phyloP scores from a whole-genome alignment of 2,888 invertebrate species.

The Coremacera marginata region DNA sequence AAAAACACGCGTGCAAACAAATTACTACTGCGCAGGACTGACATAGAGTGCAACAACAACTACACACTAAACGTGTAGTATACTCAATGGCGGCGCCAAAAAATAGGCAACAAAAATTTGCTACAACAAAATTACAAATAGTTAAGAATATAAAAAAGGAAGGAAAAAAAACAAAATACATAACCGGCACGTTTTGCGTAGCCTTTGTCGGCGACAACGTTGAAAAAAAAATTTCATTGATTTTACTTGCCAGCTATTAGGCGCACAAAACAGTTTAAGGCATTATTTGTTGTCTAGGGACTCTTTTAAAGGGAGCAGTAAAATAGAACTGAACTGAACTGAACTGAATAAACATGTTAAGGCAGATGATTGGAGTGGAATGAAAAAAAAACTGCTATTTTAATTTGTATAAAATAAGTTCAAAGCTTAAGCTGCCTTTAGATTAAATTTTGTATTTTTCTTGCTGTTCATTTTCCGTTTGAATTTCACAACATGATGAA shows the following conservation, averaged over 20 bases:
- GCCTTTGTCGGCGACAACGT: background rate
- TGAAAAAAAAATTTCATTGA: constrained; percentile 11
- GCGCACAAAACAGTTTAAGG: constrained; percentile 13
- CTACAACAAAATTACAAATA: background rate
- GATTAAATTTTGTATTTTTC: too few species aligned
- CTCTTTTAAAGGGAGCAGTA: background rate
- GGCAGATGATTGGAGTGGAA: too few species aligned
- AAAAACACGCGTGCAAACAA: background rate
- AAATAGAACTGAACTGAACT: background rate
- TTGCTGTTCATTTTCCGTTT: background rate
- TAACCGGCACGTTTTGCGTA: constrained; percentile 17
- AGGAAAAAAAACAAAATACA: background rate
- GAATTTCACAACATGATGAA: constrained; percentile 33
- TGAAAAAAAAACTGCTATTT: too few species aligned
- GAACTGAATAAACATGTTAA: too few species aligned
- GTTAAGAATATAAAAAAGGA: too few species aligned
- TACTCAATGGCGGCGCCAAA: background rate
- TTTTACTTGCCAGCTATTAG: constrained; percentile 15
- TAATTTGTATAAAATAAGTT: background rate
- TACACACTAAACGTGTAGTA: background rate
- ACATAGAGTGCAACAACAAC: constrained; percentile 16
- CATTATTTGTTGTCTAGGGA: constrained; percentile 30
- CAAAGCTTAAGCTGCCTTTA: too few species aligned
- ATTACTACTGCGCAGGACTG: background rate
- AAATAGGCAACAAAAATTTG: background rate